Evolutionary conservation across 2,888 invertebrate species (phyloP), one percentile per base, ranked within the genome.

Genomic region (Volucella bombylans): DNA sequence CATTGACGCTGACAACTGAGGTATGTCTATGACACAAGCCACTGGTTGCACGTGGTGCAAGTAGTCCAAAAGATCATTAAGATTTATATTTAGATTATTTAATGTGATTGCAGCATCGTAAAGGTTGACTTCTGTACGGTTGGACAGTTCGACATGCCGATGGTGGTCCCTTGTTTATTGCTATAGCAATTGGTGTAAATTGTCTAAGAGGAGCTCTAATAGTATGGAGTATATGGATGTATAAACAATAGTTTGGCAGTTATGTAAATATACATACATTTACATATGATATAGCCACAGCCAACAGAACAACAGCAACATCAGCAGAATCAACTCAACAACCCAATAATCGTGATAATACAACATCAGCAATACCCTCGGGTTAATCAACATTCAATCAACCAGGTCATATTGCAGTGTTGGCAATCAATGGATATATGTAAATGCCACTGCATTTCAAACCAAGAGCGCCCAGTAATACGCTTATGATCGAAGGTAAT

Each of bases 211-310:
- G n/a, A 98, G 94, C 90, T 98, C 98, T 89, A 98, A 91, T 41
- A 98, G 96, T 62, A 96, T 96, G 43, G 96, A 94, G 90, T 97
- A 96, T 88, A 97, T 96, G 18, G 96, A 95, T 92, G 97, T 96
- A 96, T 98, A 98, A 87, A 98, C 98, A 89, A 98, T 95, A 87
- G 96, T 96, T 93, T 97, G 97, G 91, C 98, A 96, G 91, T 94
- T 88, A 95, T 94, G 93, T 95, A 97, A 91, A 88, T 86, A 74
- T 90, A 90, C 82, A 86, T 86, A 12, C 4, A 61, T 4, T 23
- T 23, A n/a, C n/a, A n/a, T n/a, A n/a, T n/a, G n/a, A n/a, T n/a
- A n/a, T n/a, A n/a, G n/a, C n/a, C n/a, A n/a, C n/a, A n/a, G n/a
- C n/a, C n/a, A n/a, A n/a, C n/a, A n/a, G n/a, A n/a, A n/a, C n/a